Percentiles rank a stretch among this genome's conserved stretches.
Conservation (phyloP, 2,888 invertebrate species). For the Lasioglossum villosulum region DNA sequence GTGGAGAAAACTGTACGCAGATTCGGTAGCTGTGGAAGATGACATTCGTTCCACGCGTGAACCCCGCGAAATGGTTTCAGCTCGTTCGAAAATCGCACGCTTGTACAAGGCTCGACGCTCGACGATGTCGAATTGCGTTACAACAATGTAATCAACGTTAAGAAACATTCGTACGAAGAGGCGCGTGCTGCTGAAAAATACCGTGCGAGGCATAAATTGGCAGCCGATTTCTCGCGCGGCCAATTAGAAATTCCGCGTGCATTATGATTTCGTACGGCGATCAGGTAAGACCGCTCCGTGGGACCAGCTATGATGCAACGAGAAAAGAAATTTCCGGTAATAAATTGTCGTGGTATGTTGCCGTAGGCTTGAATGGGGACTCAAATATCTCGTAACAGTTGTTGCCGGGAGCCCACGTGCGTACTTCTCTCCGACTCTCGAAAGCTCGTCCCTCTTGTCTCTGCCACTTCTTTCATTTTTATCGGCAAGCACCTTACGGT, state of each 20-base stretch:
- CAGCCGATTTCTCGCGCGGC: slow-evolving; percentile 15
- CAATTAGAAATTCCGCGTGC: slow-evolving; percentile 36
- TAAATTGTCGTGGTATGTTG: slow-evolving; percentile 69
- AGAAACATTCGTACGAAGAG: background rate
- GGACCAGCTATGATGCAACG: slow-evolving; percentile 60
- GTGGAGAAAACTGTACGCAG: background rate
- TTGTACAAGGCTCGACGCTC: background rate
- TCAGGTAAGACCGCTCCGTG: slow-evolving; percentile 33
- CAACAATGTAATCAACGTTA: background rate
- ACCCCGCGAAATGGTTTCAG: background rate
- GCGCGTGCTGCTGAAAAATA: background rate
- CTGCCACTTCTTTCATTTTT: background rate
- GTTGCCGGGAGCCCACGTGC: slow-evolving; percentile 61
- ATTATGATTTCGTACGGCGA: slow-evolving; percentile 31
- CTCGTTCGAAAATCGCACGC: background rate
- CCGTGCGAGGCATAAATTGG: background rate
- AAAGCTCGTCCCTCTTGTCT: background rate
- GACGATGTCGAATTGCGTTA: background rate
- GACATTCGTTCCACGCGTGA: background rate
- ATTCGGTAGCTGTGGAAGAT: background rate
- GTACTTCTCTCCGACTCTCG: slow-evolving; percentile 8
- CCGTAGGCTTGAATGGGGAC: slow-evolving; percentile 69
- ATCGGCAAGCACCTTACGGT: background rate
- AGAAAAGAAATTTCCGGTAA: slow-evolving; percentile 71
- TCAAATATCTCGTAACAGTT: slow-evolving; percentile 66